Conservation (phyloP, 1,140 invertebrate genomes). For the Drosophila setifemur region DNA sequence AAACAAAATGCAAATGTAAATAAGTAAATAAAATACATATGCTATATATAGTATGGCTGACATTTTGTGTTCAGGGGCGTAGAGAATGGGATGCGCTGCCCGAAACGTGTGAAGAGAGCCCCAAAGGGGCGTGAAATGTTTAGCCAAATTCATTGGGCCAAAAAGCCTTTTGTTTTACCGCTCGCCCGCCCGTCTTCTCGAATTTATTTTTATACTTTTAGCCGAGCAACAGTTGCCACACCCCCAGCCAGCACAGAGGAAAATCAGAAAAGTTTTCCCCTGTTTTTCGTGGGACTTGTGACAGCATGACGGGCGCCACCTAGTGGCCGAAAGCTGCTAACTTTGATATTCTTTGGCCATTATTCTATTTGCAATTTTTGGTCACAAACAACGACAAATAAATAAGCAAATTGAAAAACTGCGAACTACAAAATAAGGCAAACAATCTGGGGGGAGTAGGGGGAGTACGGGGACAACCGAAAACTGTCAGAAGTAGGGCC, state of each 20-base stretch:
- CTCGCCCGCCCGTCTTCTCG: neutral
- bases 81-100: neutral
- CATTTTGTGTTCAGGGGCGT: constrained; percentile 29
- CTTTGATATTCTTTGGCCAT: constrained; percentile 39
- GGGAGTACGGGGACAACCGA: no score
- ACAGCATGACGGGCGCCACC: constrained; percentile 32
- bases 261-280: constrained; percentile 18
- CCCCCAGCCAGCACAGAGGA: neutral
- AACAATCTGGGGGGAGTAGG: constrained; percentile 50
- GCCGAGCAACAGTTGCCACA: constrained; percentile 29
- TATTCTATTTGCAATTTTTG: constrained; percentile 59
- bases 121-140: constrained; percentile 40
- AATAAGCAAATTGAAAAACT: constrained; percentile 50
- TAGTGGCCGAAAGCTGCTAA: constrained; percentile 41
- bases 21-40: constrained; percentile 47
- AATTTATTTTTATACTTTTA: constrained; percentile 14
- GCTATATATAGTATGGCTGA: no score
- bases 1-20: constrained; percentile 51
- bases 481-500: constrained; percentile 1
- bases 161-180: constrained; percentile 8
- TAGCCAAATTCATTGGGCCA: constrained; percentile 35
- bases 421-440: constrained; percentile 23
- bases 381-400: constrained; percentile 35
- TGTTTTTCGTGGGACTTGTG: neutral
- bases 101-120: constrained; percentile 1